Conservation (phyloP, 2,797 vertebrate species). For the Crax fasciolata region DNA sequence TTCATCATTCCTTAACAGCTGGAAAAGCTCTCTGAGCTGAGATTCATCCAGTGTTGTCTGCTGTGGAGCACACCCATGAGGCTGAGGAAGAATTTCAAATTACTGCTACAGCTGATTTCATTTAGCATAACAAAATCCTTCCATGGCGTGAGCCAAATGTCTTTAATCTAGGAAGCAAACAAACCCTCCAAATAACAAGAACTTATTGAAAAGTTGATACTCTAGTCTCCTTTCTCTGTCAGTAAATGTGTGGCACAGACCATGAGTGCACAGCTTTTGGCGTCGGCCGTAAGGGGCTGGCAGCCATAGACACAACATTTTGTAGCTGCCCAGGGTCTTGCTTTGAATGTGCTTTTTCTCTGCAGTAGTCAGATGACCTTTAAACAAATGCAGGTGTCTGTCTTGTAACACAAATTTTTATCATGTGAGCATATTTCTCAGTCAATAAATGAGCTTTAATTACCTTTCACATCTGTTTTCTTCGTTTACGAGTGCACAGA, state of each 20-base stretch:
- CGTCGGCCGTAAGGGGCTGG: constrained; percentile 19
- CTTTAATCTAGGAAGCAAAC: constrained; percentile 71
- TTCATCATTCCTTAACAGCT: neutral
- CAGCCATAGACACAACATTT: constrained; percentile 43
- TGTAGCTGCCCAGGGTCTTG: constrained; percentile 29
- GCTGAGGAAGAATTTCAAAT: constrained; percentile 27
- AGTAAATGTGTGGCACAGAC: constrained; percentile 40
- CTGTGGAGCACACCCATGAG: constrained; percentile 59
- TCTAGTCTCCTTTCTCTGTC: constrained; percentile 23
- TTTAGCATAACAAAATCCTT: constrained; percentile 68
- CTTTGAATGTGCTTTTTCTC: constrained; percentile 46
- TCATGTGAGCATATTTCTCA: constrained; percentile 21
- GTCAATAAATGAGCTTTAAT: constrained; percentile 39
- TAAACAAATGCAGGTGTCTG: constrained; percentile 68
- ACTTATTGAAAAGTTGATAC: constrained; percentile 57
- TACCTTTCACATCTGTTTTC: constrained; percentile 44
- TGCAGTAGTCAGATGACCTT: constrained; percentile 58
- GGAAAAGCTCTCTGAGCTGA: constrained; percentile 26
- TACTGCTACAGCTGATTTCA: constrained; percentile 63
- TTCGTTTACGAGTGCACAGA: neutral
- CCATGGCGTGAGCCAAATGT: constrained; percentile 45
- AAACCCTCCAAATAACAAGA: constrained; percentile 39
- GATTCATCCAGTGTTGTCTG: neutral
- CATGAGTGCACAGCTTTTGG: constrained; percentile 44
- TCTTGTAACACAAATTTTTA: constrained; percentile 25